Evolutionary conservation across 2,113 vertebrate species (phyloP), one percentile per base, ranked within the genome.

Genomic region (Hippolais icterina): DNA sequence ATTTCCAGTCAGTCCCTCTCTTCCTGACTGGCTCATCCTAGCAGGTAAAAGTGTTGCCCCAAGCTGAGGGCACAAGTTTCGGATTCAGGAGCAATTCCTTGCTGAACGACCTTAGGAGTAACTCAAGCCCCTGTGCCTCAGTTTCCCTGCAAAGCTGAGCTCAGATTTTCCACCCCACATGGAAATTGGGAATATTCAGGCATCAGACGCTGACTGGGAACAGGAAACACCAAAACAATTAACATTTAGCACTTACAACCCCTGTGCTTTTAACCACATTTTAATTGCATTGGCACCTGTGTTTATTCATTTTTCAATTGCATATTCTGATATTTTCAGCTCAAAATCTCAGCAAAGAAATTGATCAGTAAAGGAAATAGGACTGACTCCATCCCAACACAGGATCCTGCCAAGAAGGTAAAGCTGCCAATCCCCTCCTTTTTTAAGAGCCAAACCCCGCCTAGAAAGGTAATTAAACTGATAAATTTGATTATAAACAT

Each of bases 181-280:
- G 15, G 29, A 41, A 31, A 27, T 0, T 10, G 35, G 5, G 65
- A 60, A 20, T 33, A 5, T 41, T 44, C 54, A 8, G 35, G 1
- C 23, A 9, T 5, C 33, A 0, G 4, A 49, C 8, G 20, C 39
- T 0, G 23, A 5, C n/a, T 15, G 6, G 0, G 41, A 79, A 15
- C n/a, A 35, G 39, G 59, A 7, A 72, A 39, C 21, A 19, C 4
- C 2, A 12, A 47, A 7, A 39, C 3, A 27, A 52, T 49, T 37
- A 44, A 33, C 39, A 12, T 5, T 16, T 2, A 8, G 19, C 17
- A 2, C 22, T n/a, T 49, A 27, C 3, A 41, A 23, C 17, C 33
- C 25, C 37, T 31, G 16, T 13, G 21, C 21, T 69, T 76, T 54
- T 21, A 64, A 33, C 22, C 3, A 24, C 15, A 33, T 15, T 4